Evolutionary conservation across 2,113 vertebrate species (phyloP).

Genomic region (Erpornis zantholeuca): DNA sequence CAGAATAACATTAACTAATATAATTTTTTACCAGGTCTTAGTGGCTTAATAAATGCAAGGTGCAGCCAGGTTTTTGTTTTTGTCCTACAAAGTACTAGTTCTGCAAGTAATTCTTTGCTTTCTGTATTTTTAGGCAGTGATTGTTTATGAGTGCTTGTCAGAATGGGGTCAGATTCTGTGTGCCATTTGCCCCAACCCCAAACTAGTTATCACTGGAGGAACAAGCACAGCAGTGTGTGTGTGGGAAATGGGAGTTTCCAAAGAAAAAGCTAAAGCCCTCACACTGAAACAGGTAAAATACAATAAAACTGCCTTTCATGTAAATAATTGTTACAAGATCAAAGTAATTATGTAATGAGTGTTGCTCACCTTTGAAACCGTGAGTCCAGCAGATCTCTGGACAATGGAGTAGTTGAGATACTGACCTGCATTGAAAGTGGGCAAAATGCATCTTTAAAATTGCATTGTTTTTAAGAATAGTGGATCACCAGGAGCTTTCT

Average conservation of each 20-base stretch:
- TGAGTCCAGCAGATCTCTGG: not conserved
- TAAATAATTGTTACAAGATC: not conserved
- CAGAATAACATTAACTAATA: not conserved
- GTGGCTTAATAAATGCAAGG: not conserved
- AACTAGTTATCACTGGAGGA: slow-evolving; percentile 90
- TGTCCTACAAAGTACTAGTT: not conserved
- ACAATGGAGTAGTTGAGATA: not conserved
- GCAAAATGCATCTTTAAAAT: not conserved
- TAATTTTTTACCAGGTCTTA: not conserved
- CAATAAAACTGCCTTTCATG: not conserved
- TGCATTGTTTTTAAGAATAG: not conserved
- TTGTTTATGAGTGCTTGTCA: slow-evolving; percentile 95
- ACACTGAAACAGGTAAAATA: slow-evolving; percentile 89
- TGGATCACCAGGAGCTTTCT: not conserved
- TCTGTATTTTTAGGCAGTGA: slow-evolving; percentile 78
- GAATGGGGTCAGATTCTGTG: slow-evolving; percentile 98
- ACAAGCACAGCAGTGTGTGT: slow-evolving; percentile 95
- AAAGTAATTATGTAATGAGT: not conserved
- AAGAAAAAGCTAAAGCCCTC: slow-evolving; percentile 91
- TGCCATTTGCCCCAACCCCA: slow-evolving; percentile 93
- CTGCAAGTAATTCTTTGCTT: not conserved
- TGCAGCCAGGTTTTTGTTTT: not conserved
- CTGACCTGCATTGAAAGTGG: not conserved
- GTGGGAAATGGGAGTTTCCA: slow-evolving; percentile 93
- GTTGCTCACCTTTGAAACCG: not conserved